These are phyloP conservation scores for Calameuta idolon DNA, from an alignment of 2,888 invertebrate genomes.

Conservation along the genomic window DNA sequence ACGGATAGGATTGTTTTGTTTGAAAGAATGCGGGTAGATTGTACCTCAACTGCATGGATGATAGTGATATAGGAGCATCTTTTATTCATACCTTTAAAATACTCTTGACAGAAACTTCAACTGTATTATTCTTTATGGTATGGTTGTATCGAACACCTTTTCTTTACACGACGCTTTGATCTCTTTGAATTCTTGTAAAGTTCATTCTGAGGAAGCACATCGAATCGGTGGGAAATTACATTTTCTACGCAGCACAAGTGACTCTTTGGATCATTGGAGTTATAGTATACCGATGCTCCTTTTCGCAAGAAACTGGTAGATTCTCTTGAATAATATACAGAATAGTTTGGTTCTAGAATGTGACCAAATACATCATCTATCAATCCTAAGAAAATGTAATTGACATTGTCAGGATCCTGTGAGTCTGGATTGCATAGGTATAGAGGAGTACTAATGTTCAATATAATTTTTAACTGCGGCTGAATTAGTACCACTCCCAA, in stretches of 20 bases:
- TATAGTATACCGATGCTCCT: constrained; percentile 27
- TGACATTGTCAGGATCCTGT: background rate
- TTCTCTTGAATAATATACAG: constrained; percentile 14
- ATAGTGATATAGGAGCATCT: background rate
- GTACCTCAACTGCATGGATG: background rate
- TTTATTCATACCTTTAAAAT: background rate
- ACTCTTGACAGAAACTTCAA: background rate
- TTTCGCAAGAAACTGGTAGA: constrained; percentile 6
- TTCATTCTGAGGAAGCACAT: background rate
- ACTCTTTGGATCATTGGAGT: constrained; percentile 27
- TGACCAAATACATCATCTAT: constrained; percentile 39
- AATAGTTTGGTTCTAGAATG: constrained; percentile 34
- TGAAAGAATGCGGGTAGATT: background rate
- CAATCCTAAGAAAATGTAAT: constrained; percentile 27
- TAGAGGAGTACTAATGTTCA: constrained; percentile 33
- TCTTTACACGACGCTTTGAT: background rate
- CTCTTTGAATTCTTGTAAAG: background rate
- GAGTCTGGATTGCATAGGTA: constrained; percentile 19
- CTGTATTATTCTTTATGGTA: background rate
- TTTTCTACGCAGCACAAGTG: constrained; percentile 23
- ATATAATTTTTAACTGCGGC: constrained; percentile 15
- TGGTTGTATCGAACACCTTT: background rate
- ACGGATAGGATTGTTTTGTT: background rate
- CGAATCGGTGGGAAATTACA: background rate
- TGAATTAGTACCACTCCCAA: constrained; percentile 28